A percentile compares a stretch with the other conserved stretches of the same genome.
Evolutionary conservation across 2,113 vertebrate species (phyloP).

Genomic region (Mustelus asterias): DNA sequence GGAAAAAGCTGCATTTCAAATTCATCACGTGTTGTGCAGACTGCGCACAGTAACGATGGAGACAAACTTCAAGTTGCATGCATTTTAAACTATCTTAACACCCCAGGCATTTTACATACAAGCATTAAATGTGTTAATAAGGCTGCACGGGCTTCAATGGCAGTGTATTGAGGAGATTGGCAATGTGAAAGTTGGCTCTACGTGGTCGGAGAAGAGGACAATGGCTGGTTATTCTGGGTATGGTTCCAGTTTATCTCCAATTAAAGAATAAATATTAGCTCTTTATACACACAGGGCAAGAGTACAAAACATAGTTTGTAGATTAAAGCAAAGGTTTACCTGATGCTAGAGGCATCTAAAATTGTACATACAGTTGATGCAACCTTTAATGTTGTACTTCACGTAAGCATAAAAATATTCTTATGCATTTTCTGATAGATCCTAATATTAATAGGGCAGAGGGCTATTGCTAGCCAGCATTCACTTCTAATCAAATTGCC

Average conservation of each 20-base stretch:
- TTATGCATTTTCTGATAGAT: not conserved
- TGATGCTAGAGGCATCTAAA: not conserved
- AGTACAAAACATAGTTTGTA: not conserved
- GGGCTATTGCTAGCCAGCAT: not conserved
- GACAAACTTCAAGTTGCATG: not conserved
- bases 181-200: not conserved
- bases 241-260: not conserved
- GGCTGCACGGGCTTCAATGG: not conserved
- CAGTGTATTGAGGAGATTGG: not conserved
- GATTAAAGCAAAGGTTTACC: not conserved
- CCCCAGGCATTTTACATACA: not conserved
- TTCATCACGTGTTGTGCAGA: too few relatives aligned
- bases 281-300: not conserved
- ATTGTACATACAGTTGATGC: not conserved
- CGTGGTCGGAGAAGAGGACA: not conserved
- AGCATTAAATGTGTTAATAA: not conserved
- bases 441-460: not conserved
- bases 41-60: not conserved
- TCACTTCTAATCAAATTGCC: not conserved
- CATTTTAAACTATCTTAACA: not conserved
- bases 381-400: not conserved
- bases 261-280: not conserved
- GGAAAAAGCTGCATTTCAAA: too few relatives aligned
- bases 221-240: not conserved
- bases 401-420: not conserved